A percentile compares a stretch with the other conserved stretches of the same genome.
Evolutionary conservation across 2,113 vertebrate species (phyloP).

Genomic region (Oreochromis tanganicae): DNA sequence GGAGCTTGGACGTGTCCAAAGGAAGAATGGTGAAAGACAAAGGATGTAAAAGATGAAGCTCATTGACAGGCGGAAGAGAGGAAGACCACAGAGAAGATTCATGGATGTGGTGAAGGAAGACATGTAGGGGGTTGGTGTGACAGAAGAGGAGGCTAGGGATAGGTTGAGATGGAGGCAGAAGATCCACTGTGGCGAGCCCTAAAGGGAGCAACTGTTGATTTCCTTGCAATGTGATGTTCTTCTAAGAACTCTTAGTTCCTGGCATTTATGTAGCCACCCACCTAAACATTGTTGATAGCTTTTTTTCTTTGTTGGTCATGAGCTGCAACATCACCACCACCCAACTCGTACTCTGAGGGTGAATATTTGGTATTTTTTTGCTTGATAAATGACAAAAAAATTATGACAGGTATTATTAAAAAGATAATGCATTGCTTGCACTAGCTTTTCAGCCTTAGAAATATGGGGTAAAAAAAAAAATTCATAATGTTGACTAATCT

Average conservation of each 20-base stretch:
- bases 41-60: neutral
- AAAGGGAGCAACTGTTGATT: neutral
- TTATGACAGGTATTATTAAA: neutral
- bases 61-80: neutral
- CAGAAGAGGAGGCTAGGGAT: neutral
- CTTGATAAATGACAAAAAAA: neutral
- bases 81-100: neutral
- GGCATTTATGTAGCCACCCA: accelerated
- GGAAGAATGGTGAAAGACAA: neutral
- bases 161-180: neutral
- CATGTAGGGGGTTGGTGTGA: neutral
- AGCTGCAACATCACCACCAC: neutral
- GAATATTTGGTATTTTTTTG: neutral
- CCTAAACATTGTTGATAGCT: neutral
- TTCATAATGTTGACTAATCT: neutral
- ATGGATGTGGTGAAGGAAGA: neutral
- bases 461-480: neutral
- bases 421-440: neutral
- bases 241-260: neutral
- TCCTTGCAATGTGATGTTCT: neutral
- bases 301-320: neutral
- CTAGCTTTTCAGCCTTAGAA: neutral
- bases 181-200: neutral
- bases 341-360: neutral
- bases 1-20: neutral